A percentile compares a stretch with the other conserved stretches of the same genome.
Conservation (phyloP, 2,113 vertebrate species). For the Hippotragus niger region DNA sequence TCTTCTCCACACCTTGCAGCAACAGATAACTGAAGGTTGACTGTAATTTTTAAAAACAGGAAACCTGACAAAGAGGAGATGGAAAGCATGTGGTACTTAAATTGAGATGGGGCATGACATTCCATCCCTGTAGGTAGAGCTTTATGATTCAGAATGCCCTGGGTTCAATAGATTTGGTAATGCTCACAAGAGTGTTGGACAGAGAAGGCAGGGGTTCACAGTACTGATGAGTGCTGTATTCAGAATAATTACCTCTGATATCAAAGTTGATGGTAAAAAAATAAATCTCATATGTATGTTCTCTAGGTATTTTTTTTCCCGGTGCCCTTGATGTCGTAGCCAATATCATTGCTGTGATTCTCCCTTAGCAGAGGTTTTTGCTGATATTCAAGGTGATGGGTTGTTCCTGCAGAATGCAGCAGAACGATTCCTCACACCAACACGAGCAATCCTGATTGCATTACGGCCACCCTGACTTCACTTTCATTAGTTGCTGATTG, state of each 20-base stretch:
- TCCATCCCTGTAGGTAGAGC: background rate
- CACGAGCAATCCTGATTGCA: background rate
- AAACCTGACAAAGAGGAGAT: background rate
- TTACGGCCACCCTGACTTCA: conserved; percentile 44
- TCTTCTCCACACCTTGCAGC: background rate
- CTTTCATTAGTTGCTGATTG: conserved; percentile 66
- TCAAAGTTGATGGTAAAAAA: background rate
- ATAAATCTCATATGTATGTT: background rate
- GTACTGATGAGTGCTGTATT: background rate
- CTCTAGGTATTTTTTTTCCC: background rate
- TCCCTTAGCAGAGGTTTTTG: background rate
- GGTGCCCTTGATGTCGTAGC: background rate
- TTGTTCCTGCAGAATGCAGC: background rate
- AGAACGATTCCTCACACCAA: background rate
- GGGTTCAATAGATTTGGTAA: background rate
- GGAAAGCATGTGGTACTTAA: background rate
- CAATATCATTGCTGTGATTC: background rate
- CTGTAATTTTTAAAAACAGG: background rate
- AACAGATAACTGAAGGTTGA: background rate
- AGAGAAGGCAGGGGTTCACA: background rate
- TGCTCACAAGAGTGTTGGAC: background rate
- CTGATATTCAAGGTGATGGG: background rate
- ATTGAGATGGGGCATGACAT: background rate
- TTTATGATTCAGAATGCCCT: background rate
- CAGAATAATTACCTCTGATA: background rate